Conservation (phyloP, 1,140 invertebrate genomes). For the Riptortus pedestris region DNA sequence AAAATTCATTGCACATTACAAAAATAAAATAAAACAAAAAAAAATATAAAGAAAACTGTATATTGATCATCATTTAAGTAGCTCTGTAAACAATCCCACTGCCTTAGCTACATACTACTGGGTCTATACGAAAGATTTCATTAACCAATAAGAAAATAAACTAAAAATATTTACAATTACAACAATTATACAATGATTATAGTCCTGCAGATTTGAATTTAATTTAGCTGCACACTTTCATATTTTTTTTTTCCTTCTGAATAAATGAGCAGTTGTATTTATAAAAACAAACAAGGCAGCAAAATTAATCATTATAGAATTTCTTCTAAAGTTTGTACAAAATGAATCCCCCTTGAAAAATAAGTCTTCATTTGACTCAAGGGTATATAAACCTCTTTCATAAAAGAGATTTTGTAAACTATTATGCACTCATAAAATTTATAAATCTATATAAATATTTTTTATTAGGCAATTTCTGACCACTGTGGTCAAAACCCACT, state of each 20-base stretch:
- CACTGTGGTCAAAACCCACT: conserved; percentile 8
- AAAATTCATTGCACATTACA: neutral
- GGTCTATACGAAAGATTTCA: too few relatives aligned
- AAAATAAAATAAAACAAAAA: neutral
- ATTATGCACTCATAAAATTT: conserved; percentile 10
- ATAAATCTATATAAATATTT: conserved; percentile 16
- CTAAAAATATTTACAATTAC: neutral
- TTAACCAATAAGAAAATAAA: neutral
- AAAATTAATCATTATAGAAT: neutral
- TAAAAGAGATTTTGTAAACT: conserved; percentile 16
- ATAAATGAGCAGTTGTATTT: neutral
- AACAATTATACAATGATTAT: neutral
- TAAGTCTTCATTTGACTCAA: neutral
- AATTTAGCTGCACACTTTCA: too few relatives aligned
- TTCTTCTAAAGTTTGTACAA: neutral
- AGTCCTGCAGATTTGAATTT: neutral
- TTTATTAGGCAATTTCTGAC: conserved; percentile 10
- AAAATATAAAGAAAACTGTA: too few relatives aligned
- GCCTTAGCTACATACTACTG: neutral
- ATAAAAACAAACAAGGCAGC: neutral
- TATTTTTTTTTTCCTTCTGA: too few relatives aligned
- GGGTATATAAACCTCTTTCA: conserved; percentile 14
- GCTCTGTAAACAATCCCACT: neutral
- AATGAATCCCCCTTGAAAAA: neutral
- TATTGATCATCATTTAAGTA: neutral